Conservation (phyloP, 2,888 invertebrate species). For the Anoncus sp. region DNA sequence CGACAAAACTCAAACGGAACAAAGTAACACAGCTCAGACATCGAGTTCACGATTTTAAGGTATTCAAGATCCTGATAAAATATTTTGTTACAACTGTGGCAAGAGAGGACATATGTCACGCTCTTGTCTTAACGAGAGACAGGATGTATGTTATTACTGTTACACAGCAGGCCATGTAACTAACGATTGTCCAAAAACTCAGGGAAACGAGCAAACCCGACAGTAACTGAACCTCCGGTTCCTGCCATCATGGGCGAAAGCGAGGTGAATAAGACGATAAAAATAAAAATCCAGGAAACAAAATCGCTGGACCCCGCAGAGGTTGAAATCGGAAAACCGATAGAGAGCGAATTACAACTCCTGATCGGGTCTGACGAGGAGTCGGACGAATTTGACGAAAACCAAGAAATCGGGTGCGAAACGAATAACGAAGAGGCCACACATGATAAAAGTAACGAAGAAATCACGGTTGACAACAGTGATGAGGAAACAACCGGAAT, state of each 20-base stretch:
- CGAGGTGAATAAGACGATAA: not conserved
- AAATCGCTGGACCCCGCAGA: not conserved
- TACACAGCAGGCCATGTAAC: constrained; percentile 40
- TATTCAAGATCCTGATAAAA: not conserved
- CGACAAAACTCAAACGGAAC: not conserved
- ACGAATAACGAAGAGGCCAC: not conserved
- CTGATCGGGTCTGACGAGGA: constrained; percentile 1
- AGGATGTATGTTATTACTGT: constrained; percentile 16
- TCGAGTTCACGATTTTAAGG: not conserved
- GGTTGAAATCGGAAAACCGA: not conserved
- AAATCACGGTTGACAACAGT: not conserved
- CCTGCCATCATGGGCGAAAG: constrained; percentile 17
- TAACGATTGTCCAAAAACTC: constrained; percentile 40
- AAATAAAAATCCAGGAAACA: not conserved
- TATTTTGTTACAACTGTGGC: constrained; percentile 30
- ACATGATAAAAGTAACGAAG: not conserved
- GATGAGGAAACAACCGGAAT: constrained; percentile 4
- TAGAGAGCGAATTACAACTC: not conserved
- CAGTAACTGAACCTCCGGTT: constrained; percentile 46
- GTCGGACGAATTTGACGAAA: constrained; percentile 6
- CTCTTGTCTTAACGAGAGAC: constrained; percentile 1
- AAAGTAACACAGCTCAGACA: not conserved
- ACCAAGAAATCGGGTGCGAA: not conserved
- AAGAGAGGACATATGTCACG: constrained; percentile 19
- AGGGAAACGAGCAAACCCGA: constrained; percentile 57